Percentiles rank a stretch among this genome's conserved stretches.
Evolutionary conservation across 2,113 vertebrate species (phyloP).

Genomic region (Anoplopoma fimbria): DNA sequence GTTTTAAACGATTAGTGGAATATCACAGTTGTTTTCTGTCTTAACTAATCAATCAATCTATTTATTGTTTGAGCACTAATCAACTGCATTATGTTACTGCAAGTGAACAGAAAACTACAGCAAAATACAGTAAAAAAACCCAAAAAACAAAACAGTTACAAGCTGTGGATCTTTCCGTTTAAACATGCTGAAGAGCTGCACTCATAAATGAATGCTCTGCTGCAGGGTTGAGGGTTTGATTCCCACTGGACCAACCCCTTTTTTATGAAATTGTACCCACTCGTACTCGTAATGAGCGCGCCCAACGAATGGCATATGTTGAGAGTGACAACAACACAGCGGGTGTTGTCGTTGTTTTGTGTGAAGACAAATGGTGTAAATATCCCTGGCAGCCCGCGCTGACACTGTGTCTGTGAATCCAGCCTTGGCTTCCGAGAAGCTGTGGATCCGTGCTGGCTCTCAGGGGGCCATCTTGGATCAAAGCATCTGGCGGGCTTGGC

Average conservation of each 20-base stretch:
- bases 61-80: neutral
- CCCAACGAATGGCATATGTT: slow-evolving; percentile 40
- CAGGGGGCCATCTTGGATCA: slow-evolving; percentile 78
- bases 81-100: neutral
- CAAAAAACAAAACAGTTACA: no score
- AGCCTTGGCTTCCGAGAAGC: slow-evolving; percentile 65
- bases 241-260: neutral
- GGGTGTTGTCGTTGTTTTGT: slow-evolving; percentile 53
- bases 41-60: neutral
- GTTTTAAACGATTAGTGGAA: neutral
- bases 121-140: neutral
- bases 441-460: slow-evolving; percentile 74
- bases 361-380: slow-evolving; percentile 77
- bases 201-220: neutral
- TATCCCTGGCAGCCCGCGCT: slow-evolving; percentile 67
- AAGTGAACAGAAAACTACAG: neutral
- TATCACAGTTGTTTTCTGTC: neutral
- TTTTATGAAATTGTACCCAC: neutral
- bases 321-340: slow-evolving; percentile 45
- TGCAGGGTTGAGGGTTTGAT: slow-evolving; percentile 1
- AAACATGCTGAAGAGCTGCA: neutral
- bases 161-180: neutral
- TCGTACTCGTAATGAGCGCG: neutral
- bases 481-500: slow-evolving; percentile 78
- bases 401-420: slow-evolving; percentile 68